Evolutionary conservation across 2,797 vertebrate genomes (phyloP), one percentile per base, ranked within the genome.

Genomic region (Sciurus carolinensis): DNA sequence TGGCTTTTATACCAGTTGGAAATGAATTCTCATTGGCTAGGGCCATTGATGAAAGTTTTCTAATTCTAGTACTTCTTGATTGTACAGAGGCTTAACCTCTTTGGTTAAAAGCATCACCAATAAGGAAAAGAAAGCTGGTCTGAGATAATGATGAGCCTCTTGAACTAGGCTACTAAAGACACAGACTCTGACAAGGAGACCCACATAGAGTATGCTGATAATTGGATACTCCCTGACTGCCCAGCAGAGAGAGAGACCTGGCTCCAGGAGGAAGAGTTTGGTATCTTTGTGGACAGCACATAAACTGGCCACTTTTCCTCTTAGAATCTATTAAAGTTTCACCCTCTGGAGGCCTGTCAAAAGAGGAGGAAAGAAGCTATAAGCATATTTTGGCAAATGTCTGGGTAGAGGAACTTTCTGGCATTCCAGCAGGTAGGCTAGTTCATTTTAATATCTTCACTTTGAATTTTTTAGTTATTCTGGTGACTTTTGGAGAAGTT

Each of bases 1-100:
- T 95, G 83, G 92, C 87, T 96, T 97, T 95, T 69, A 72, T 93
- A 83, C 90, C 50, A 79, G 62, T 96, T 95, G 95, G 94, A 85
- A 95, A 79, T 94, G 95, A 83, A 93, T 86, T 94, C 81, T 95
- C 62, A 7, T 30, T 71, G 95, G 54, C 96, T 85, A 54, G 93
- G 76, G 44, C 20, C 5, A 69, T 96, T 89, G 94, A 80, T 82
- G 67, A 95, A 72, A 95, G 76, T 95, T 97, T 96, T 96, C 90
- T 95, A 79, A 57, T 96, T 96, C 62, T 75, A 54, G 30, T 95
- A 84, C 64, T 64, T 52, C 82, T 94, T 92, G 59, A 8, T 94
- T 44, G 10, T 87, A 64, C 0, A 86, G 22, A 94, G 73, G 54
- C 62, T 90, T 95, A 64, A 50, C 33, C 67, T 67, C 64, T 92